A percentile compares a stretch with the other conserved stretches of the same genome.
These are phyloP conservation scores for Neomorphus geoffroyi DNA, from an alignment of 2,797 vertebrate species.

Conservation along the genomic window DNA sequence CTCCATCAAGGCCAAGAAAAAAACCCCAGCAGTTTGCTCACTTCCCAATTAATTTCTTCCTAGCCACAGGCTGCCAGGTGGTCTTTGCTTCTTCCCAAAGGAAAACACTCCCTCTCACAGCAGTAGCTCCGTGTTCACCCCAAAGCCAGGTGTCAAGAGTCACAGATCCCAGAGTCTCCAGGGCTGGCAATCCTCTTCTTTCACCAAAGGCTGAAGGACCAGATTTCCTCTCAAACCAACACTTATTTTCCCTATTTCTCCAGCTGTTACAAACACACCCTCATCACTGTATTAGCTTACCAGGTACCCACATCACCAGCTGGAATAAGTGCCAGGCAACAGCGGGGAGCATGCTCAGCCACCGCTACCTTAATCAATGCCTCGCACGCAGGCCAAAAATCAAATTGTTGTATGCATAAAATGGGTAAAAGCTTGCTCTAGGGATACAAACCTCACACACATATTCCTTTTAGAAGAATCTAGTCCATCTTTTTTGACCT, in stretches of 20 bases:
- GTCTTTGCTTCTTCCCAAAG: background rate
- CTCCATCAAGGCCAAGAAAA: background rate
- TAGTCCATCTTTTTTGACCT: background rate
- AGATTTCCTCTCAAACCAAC: background rate
- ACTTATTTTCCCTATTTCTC: background rate
- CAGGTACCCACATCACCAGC: accelerated
- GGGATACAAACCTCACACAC: background rate
- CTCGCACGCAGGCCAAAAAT: background rate
- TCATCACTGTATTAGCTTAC: background rate
- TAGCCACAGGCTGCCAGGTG: background rate
- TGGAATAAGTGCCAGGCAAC: background rate
- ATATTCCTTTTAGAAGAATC: background rate
- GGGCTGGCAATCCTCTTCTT: background rate
- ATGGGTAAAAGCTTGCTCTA: background rate
- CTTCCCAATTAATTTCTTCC: background rate
- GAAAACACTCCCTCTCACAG: accelerated
- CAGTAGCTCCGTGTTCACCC: background rate
- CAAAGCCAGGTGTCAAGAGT: background rate
- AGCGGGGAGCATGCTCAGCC: background rate
- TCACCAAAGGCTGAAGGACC: background rate
- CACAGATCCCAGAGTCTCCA: background rate
- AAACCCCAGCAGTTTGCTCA: background rate
- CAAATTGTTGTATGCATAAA: background rate
- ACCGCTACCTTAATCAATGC: background rate
- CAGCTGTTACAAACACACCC: background rate